Evolutionary conservation across 2,113 vertebrate genomes (phyloP), one percentile per base, ranked within the genome.

Genomic region (Melanotaenia duboulayi): DNA sequence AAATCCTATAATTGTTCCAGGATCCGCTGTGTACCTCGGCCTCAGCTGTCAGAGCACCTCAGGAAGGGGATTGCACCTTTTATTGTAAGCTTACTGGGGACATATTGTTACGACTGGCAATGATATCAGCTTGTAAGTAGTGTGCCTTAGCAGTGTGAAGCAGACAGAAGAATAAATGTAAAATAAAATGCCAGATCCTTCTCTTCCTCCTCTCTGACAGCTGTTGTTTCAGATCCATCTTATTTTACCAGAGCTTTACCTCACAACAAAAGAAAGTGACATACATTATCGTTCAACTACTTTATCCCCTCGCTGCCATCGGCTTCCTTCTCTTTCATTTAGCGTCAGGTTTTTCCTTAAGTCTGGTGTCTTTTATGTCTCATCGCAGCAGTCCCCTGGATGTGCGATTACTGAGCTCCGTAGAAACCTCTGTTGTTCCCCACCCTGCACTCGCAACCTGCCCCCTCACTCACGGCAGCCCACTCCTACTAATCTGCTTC

Each of bases 1-100:
- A 92, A 94, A 94, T 92, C 90, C 89, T 72, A 83, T 93, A 92
- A 92, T 94, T 93, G 92, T 92, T 91, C 85, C 78, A 76, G 89
- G 91, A 92, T 89, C 89, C 86, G 92, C 90, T 87, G 85, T 93
- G 89, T 93, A 93, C 92, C 87, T 93, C 90, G 86, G 81, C 85
- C 81, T 76, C 74, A 77, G 80, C 91, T 84, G 90, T 92, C 88
- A 90, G 89, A 87, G 90, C 85, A 56, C 28, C 82, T 79, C 83
- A 84, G 75, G 74, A 84, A 91, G 63, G 87, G 90, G 91, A 93
- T 92, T 92, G 78, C 68, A 82, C 74, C 80, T 84, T 90, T 88
- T 75, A 92, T 91, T 92, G 90, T 90, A 88, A 92, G 92, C 91
- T 94, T 94, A 93, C 60, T 61, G 51, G 57, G 80, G 89, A 91